Base-by-base conservation (phyloP, 2,888 invertebrate species). In the Lasioglossum marginatum region DNA sequence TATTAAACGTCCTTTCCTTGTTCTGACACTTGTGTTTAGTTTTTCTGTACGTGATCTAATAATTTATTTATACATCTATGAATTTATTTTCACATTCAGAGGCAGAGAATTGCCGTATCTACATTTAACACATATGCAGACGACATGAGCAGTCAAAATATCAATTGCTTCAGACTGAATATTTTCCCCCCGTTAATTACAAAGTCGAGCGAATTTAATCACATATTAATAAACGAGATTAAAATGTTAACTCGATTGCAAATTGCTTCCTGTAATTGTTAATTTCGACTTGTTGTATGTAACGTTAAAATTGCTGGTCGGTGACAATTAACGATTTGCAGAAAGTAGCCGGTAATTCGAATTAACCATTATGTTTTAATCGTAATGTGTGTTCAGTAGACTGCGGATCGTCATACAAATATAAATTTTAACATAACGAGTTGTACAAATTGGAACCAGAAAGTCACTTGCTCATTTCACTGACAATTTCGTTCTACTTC, bases 171-270 rank as follows among this genome's bases (percentile, higher is more conserved):
- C 60, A 12, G 16, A 31, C 27, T 16, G 27, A 27, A 16, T 16
- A 16, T 31, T 63, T 31, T 31, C 16, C 27, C 0, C 16, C 16
- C 31, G 16, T 31, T 31, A 27, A 31, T 63, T 63, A 31, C 31
- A 6, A n/a, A 63, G 16, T 63, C 60, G 60, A 63, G 60, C 60
- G 16, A 63, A 63, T 60, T 60, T 60, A 27, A 31, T 31, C 60
- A 31, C 16, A 27, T 31, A 63, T 63, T 63, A 31, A 63, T 63
- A 63, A 63, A 63, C 60, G 60, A 63, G 60, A 63, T 63, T 27
- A 63, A 63, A 63, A 63, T 31, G 31, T 63, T 63, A 27, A 63
- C 27, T 63, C 31, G 60, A 12, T 16, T 31, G 31, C 60, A 63
- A 31, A 63, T 31, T 63, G 31, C 31, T 31, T 63, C 6, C 31